These are phyloP conservation scores for Sebastes reedi DNA, from an alignment of 2,797 vertebrate genomes.

Conservation along the genomic window DNA sequence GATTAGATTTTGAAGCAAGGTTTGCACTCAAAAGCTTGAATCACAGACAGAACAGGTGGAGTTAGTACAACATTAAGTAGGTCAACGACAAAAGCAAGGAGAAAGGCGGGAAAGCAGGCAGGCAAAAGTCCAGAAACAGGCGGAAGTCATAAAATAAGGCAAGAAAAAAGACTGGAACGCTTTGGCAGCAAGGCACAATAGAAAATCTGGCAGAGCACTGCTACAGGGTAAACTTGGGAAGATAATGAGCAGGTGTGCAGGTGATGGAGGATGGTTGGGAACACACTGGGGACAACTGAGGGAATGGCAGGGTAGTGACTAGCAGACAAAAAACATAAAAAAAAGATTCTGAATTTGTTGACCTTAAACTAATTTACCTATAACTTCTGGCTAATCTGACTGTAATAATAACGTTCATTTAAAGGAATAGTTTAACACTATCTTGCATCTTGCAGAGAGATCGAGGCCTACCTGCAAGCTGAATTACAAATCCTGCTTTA, in stretches of 20 bases:
- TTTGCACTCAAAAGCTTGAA: neutral
- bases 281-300: neutral
- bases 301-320: neutral
- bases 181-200: neutral
- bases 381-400: neutral
- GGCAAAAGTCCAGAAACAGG: conserved; percentile 12
- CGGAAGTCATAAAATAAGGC: conserved; percentile 11
- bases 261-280: neutral
- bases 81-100: conserved; percentile 28
- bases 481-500: no score
- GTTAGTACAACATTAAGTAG: conserved; percentile 11
- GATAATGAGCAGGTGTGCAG: conserved; percentile 6
- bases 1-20: neutral
- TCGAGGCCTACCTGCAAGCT: neutral
- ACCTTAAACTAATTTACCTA: neutral
- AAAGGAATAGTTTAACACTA: neutral
- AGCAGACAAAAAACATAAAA: neutral
- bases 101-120: neutral
- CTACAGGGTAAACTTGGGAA: neutral
- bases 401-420: neutral
- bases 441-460: neutral
- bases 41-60: conserved; percentile 1
- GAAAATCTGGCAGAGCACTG: neutral
- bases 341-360: neutral
- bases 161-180: neutral